Evolutionary conservation across 92 coral and sea anemone species (phyloP).

Genomic region (Umimayanthus chanpuru): DNA sequence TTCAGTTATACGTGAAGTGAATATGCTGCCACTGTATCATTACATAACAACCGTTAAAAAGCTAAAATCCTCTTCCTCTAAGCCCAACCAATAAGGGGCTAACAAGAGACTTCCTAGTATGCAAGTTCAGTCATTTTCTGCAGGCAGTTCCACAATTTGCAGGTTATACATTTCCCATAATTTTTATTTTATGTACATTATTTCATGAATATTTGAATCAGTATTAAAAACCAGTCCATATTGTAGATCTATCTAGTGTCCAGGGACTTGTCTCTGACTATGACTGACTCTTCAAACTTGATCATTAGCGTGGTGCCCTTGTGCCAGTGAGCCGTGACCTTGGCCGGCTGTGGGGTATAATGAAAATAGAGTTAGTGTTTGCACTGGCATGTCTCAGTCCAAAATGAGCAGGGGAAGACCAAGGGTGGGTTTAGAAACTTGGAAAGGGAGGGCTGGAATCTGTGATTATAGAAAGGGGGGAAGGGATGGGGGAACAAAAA

Average conservation of each 20-base stretch:
- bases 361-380: neutral
- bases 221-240: neutral
- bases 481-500: no score
- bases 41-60: no score
- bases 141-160: no score
- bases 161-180: neutral
- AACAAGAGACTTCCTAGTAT: no score
- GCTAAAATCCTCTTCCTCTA: no score
- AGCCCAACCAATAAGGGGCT: no score
- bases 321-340: constrained; percentile 99
- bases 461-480: no score
- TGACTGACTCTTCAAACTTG: constrained; percentile 98
- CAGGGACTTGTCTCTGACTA: constrained; percentile 87
- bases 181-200: neutral
- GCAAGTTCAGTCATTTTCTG: no score
- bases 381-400: neutral
- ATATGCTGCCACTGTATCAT: no score
- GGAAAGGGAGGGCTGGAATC: no score
- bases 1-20: no score
- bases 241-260: constrained; percentile 67
- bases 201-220: neutral
- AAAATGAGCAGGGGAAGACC: neutral
- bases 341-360: constrained; percentile 74
- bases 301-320: constrained; percentile 99
- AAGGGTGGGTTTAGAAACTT: no score